Conservation (phyloP, 2,797 vertebrate genomes). For the Scolopax bukidnonensis region DNA sequence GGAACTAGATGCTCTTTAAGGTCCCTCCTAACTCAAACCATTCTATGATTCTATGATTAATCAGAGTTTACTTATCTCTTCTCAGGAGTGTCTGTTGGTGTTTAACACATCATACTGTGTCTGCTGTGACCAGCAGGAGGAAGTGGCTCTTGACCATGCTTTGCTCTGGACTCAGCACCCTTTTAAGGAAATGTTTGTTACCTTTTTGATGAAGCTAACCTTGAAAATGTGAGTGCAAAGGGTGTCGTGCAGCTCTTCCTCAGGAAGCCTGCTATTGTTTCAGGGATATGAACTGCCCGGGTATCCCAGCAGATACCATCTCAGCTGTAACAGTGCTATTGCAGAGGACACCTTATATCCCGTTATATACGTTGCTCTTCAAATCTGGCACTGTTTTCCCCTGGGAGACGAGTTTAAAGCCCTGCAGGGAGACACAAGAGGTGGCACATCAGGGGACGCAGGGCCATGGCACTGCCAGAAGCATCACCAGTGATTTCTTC, state of each 20-base stretch:
- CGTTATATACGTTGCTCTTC: neutral
- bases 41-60: neutral
- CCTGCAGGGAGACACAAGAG: neutral
- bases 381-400: neutral
- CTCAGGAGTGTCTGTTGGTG: neutral
- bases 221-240: neutral
- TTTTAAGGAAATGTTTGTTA: neutral
- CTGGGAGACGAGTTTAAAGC: neutral
- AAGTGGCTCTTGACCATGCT: neutral
- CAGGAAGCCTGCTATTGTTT: neutral
- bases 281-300: neutral
- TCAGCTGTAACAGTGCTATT: fast-evolving
- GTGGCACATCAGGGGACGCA: neutral
- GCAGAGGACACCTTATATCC: neutral
- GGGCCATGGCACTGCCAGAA: neutral
- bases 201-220: neutral
- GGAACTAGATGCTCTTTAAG: neutral
- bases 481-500: fast-evolving
- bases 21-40: neutral
- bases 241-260: neutral
- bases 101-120: fast-evolving
- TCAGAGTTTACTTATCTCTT: neutral
- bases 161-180: neutral
- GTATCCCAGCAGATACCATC: neutral
- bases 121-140: neutral